Conservation (phyloP, 2,797 vertebrate species). For the Megalops cyprinoides region DNA sequence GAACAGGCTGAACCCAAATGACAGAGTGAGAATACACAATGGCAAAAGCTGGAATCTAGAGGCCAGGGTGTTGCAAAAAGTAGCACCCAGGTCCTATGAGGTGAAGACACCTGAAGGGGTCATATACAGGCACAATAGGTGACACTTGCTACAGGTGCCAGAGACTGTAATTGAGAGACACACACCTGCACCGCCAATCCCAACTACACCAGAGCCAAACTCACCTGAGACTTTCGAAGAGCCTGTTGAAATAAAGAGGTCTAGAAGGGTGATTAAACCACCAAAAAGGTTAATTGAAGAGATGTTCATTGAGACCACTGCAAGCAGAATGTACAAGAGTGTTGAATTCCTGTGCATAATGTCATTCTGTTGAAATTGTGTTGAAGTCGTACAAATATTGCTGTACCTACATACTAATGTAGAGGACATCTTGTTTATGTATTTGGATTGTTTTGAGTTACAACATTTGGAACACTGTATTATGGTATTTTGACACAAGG, state of each 20-base stretch:
- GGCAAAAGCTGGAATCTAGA: background rate
- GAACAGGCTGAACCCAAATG: background rate
- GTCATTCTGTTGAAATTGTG: background rate
- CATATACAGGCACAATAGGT: background rate
- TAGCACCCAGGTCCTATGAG: background rate
- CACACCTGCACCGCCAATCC: too few species aligned
- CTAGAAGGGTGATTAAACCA: background rate
- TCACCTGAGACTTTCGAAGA: background rate
- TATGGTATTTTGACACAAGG: too few species aligned
- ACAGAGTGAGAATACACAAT: slow-evolving; percentile 16
- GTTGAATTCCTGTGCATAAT: too few species aligned
- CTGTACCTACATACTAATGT: too few species aligned
- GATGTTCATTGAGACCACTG: background rate
- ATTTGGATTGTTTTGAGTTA: background rate
- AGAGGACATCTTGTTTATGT: background rate
- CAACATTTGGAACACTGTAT: background rate
- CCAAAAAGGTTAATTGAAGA: background rate
- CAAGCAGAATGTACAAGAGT: too few species aligned
- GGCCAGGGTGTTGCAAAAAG: background rate
- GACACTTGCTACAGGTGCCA: slow-evolving; percentile 11
- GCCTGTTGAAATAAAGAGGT: background rate
- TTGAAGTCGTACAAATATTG: too few species aligned
- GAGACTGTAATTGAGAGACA: too few species aligned
- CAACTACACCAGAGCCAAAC: background rate
- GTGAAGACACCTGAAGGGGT: slow-evolving; percentile 13